Percentiles rank a stretch among this genome's conserved stretches.
phyloP scores from a whole-genome alignment of 2,113 vertebrate genomes.

The Amblyornis subalaris region DNA sequence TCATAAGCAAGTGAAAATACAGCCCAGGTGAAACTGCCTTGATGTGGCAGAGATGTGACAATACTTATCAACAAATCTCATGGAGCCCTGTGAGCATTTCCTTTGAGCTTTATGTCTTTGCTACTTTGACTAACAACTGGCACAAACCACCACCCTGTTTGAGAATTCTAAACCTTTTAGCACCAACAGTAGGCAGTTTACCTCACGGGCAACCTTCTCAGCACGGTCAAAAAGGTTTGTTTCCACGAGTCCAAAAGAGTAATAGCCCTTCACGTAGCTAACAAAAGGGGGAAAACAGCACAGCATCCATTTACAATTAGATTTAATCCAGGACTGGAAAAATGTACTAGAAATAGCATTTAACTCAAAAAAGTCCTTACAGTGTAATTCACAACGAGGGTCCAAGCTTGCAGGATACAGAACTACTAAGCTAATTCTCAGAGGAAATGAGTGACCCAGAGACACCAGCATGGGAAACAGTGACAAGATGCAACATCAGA shows the following conservation, averaged over 20 bases:
- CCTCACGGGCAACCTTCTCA: conserved; percentile 86
- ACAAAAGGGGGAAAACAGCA: neutral
- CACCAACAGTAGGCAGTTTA: conserved; percentile 43
- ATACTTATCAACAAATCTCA: neutral
- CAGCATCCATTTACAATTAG: neutral
- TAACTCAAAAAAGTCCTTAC: neutral
- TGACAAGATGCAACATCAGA: neutral
- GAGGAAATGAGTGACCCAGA: neutral
- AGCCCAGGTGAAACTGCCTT: neutral
- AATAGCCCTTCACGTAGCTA: conserved; percentile 90
- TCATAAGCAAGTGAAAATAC: neutral
- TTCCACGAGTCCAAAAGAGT: conserved; percentile 91
- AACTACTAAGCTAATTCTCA: neutral
- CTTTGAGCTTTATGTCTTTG: neutral
- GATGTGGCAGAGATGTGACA: neutral
- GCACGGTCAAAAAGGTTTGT: conserved; percentile 85
- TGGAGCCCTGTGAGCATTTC: neutral
- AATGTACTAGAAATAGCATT: neutral
- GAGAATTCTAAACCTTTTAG: neutral
- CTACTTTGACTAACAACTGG: neutral
- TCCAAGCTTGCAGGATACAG: neutral
- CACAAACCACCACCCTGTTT: neutral
- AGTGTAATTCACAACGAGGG: neutral
- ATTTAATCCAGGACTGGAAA: neutral
- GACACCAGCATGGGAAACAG: neutral